A percentile compares a stretch with the other conserved stretches of the same genome.
These are phyloP conservation scores for Bombus confusus DNA, from an alignment of 1,140 invertebrate genomes.

Conservation along the genomic window DNA sequence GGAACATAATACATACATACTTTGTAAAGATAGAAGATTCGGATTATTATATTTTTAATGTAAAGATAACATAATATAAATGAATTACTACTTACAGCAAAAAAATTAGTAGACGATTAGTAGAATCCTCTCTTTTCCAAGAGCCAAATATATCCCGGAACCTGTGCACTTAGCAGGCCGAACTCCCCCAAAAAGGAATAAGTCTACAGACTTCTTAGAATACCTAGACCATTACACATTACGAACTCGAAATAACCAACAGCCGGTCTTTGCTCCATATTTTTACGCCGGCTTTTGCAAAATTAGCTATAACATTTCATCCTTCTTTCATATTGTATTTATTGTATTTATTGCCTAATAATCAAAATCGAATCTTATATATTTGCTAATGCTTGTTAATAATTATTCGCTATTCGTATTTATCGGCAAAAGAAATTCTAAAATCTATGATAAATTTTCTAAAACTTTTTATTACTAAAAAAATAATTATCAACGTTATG, in stretches of 20 bases:
- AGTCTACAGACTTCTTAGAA: slow-evolving; percentile 59
- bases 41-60: background rate
- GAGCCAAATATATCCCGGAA: slow-evolving; percentile 64
- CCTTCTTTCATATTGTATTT: background rate
- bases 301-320: slow-evolving; percentile 26
- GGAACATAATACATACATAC: no score
- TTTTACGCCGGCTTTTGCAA: slow-evolving; percentile 49
- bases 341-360: background rate
- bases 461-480: slow-evolving; percentile 60
- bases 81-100: background rate
- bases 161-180: slow-evolving; percentile 25
- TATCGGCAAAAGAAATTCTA: background rate
- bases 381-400: background rate
- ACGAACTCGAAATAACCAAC: slow-evolving; percentile 59
- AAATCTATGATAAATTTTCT: slow-evolving; percentile 10
- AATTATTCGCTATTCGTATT: background rate
- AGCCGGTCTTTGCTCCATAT: slow-evolving; percentile 63
- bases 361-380: background rate
- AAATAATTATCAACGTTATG: slow-evolving; percentile 53
- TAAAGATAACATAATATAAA: background rate
- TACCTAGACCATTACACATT: slow-evolving; percentile 64
- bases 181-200: slow-evolving; percentile 65
- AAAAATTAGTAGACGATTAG: slow-evolving; percentile 20
- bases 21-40: background rate
- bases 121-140: slow-evolving; percentile 21